Base-by-base conservation (phyloP, 2,888 invertebrate species). In the Ferrisia virgata region DNA sequence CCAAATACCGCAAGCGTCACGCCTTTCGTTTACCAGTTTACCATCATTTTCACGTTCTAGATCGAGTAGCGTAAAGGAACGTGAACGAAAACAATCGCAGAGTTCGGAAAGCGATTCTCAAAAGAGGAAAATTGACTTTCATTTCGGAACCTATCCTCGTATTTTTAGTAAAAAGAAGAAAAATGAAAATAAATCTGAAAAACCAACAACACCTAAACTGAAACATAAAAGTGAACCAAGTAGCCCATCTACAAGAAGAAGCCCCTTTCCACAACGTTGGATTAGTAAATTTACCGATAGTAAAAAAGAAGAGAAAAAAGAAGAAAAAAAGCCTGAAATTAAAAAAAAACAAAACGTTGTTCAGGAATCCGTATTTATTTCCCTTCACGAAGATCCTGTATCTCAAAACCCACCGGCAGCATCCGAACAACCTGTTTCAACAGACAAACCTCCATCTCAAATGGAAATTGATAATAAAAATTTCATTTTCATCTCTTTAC, bases 101-200 rank as follows among this genome's bases (percentile, higher is more conserved):
- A 64, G 78, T 25, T 76, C 47, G n/a, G 81, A 82, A 40, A 40
- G 40, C 31, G 22, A 81, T 80, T 64, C 47, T 4, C 78, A 79
- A 18, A 91, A 91, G 86, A 91, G 91, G 86, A 90, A 91, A 86
- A 93, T 94, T 87, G 92, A 92, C 28, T 92, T 92, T 87, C 94
- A 94, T 88, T 92, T 94, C 86, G 92, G 92, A 86, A 95, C 95
- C 0, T 95, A 94, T 88, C 95, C 95, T 0, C 91, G 95, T 86
- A 91, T 95, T 58, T 89, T 90, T 86, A 89, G 89, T 22, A 88
- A 87, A 53, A 89, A 89, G 47, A 87, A 88, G 5, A 89, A 89
- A 76, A 18, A 33, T 8, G 72, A 76, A 83, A 87, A 85, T n/a
- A 76, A 85, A 53, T 85, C 85, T 13, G 79, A 76, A 11, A 58